These are phyloP conservation scores for Engystomops pustulosus DNA, from an alignment of 2,113 vertebrate genomes.

Conservation along the genomic window DNA sequence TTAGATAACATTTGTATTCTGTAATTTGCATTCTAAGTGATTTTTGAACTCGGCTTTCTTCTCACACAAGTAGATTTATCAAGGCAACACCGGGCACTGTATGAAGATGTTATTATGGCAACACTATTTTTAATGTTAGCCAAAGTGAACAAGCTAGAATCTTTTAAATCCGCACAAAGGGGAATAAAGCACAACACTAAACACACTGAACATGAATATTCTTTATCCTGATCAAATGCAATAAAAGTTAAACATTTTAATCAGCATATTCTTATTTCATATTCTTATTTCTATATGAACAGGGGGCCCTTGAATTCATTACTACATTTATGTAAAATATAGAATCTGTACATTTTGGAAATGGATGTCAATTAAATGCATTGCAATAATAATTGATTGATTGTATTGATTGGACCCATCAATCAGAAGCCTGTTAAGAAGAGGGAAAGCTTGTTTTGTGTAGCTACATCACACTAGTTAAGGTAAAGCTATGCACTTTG, in stretches of 20 bases:
- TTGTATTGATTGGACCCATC: no score
- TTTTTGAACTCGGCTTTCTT: neutral
- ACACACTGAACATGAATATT: neutral
- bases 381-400: no score
- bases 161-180: neutral
- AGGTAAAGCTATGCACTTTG: no score
- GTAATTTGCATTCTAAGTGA: neutral
- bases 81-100: neutral
- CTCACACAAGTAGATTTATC: neutral
- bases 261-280: neutral
- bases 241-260: neutral
- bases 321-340: neutral
- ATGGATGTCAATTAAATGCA: neutral
- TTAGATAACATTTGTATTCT: no score
- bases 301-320: neutral
- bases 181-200: neutral
- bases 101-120: slow-evolving; percentile 12
- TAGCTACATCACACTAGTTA: neutral
- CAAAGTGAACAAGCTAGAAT: neutral
- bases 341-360: neutral
- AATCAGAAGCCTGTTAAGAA: neutral
- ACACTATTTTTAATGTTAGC: neutral
- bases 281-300: neutral
- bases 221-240: neutral
- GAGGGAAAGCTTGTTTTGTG: neutral